These are phyloP conservation scores for Xiphophorus birchmanni DNA, from an alignment of 2,797 vertebrate genomes.

Conservation along the genomic window DNA sequence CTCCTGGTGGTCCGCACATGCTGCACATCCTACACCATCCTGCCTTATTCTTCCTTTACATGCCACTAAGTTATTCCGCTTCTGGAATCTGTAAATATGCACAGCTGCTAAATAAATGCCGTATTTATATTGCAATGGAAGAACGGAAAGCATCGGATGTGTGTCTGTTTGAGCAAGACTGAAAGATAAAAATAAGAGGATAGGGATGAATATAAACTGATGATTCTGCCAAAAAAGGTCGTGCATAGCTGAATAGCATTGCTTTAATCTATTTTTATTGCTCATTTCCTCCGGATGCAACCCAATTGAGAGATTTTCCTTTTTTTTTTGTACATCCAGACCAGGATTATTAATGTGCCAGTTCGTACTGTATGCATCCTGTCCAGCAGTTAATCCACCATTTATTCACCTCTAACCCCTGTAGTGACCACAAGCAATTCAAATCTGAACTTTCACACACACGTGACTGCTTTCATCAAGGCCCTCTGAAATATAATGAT, in stretches of 20 bases:
- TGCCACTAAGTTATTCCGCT: slow-evolving; percentile 18
- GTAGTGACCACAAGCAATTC: not conserved
- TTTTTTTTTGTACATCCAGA: slow-evolving; percentile 30
- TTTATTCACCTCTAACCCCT: slow-evolving; percentile 60
- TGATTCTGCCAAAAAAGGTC: slow-evolving; percentile 38
- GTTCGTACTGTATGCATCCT: slow-evolving; percentile 24
- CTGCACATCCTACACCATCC: slow-evolving; percentile 25
- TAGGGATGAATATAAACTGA: slow-evolving; percentile 38
- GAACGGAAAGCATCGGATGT: slow-evolving; percentile 26
- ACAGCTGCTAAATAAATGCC: slow-evolving; percentile 51
- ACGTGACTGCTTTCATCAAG: not conserved
- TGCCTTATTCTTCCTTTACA: slow-evolving; percentile 16
- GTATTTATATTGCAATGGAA: slow-evolving; percentile 62
- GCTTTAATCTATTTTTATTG: slow-evolving; percentile 60
- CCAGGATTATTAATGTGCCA: slow-evolving; percentile 31
- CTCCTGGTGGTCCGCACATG: slow-evolving; percentile 41
- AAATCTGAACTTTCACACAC: not conserved
- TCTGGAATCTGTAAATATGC: slow-evolving; percentile 33
- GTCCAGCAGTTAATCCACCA: slow-evolving; percentile 48
- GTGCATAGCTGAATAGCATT: slow-evolving; percentile 29
- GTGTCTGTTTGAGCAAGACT: slow-evolving; percentile 54
- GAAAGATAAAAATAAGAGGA: slow-evolving; percentile 40
- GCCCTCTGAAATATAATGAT: not conserved
- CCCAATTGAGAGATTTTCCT: slow-evolving; percentile 23
- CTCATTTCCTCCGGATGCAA: slow-evolving; percentile 30